phyloP scores from a whole-genome alignment of 2,888 invertebrate genomes.

The Flexamia atlantica region DNA sequence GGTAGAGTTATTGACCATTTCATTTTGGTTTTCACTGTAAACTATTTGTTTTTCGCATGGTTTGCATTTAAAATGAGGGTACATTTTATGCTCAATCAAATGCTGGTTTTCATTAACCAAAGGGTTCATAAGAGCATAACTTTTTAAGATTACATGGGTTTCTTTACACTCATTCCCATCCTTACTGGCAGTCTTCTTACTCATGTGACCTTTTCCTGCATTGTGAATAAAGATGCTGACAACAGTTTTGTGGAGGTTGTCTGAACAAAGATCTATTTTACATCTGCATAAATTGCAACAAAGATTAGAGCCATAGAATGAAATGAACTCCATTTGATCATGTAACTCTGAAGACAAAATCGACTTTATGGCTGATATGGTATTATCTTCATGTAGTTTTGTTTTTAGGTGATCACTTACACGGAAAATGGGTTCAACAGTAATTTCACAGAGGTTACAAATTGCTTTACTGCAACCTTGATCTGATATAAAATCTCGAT shows the following conservation, averaged over 20 bases:
- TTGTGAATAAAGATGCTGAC: constrained; percentile 21
- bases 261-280: constrained; percentile 33
- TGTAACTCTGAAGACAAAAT: background rate
- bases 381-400: constrained; percentile 41
- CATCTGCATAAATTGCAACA: constrained; percentile 42
- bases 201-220: constrained; percentile 11
- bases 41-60: background rate
- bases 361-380: background rate
- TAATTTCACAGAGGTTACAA: constrained; percentile 28
- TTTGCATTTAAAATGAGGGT: constrained; percentile 15
- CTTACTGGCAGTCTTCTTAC: background rate
- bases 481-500: constrained; percentile 14
- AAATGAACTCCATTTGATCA: constrained; percentile 38
- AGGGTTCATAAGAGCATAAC: constrained; percentile 19
- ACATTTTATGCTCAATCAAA: background rate
- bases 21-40: constrained; percentile 19
- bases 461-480: background rate
- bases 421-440: constrained; percentile 8
- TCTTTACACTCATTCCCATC: background rate
- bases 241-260: constrained; percentile 19
- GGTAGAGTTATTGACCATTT: background rate
- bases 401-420: constrained; percentile 36
- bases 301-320: constrained; percentile 37
- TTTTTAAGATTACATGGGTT: constrained; percentile 7
- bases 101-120: constrained; percentile 38